A percentile compares a stretch with the other conserved stretches of the same genome.
phyloP scores from a whole-genome alignment of 2,113 vertebrate genomes.

The Ardeotis arabs region DNA sequence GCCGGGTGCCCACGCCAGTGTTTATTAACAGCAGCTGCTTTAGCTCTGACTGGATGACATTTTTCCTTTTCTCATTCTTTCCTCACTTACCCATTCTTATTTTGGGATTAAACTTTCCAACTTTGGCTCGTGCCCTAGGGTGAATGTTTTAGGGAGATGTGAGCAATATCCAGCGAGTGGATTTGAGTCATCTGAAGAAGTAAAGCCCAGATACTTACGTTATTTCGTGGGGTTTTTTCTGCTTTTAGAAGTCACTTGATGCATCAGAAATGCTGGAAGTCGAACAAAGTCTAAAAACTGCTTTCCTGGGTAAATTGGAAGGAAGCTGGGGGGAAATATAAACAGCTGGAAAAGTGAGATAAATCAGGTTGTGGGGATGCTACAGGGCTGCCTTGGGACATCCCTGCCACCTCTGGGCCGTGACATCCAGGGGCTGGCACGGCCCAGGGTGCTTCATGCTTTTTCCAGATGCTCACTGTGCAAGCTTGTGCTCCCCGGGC shows the following conservation, averaged over 20 bases:
- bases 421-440: not conserved
- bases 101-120: not conserved
- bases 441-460: accelerated
- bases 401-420: not conserved
- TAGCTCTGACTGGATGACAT: not conserved
- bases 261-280: not conserved
- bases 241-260: not conserved
- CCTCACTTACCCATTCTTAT: not conserved
- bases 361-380: not conserved
- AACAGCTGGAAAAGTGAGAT: not conserved
- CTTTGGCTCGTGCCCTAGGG: not conserved
- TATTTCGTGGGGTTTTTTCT: not conserved
- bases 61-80: not conserved
- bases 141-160: not conserved
- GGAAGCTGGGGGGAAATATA: not conserved
- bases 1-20: accelerated
- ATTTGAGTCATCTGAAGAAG: not conserved
- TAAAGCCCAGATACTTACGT: not conserved
- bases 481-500: accelerated
- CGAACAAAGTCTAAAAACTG: not conserved
- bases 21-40: not conserved
- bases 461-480: not conserved
- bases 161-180: not conserved
- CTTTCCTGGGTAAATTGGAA: not conserved
- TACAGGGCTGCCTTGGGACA: accelerated